Evolutionary conservation across 2,888 invertebrate genomes (phyloP).

Genomic region (Mycogona germanica): DNA sequence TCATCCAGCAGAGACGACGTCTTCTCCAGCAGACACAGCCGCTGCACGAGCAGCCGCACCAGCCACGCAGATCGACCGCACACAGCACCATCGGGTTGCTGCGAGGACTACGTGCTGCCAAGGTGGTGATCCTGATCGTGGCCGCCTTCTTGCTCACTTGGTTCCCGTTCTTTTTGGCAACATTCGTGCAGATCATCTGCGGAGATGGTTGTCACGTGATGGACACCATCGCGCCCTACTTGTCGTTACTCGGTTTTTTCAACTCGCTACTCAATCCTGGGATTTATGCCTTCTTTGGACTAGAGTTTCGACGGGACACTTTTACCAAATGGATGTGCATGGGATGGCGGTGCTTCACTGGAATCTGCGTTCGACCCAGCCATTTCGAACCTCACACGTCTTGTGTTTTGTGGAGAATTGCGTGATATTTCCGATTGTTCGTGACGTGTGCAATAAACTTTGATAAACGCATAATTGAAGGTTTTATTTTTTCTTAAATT

Average conservation of each 20-base stretch:
- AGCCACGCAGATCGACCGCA: not conserved
- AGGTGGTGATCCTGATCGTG: conserved; percentile 4
- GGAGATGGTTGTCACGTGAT: not conserved
- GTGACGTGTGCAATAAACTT: too few relatives aligned
- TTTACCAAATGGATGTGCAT: too few relatives aligned
- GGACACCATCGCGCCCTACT: not conserved
- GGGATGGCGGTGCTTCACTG: too few relatives aligned
- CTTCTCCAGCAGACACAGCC: not conserved
- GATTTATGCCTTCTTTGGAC: conserved; percentile 12
- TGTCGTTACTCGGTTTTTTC: conserved; percentile 4
- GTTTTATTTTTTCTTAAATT: too few relatives aligned
- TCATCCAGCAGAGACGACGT: not conserved
- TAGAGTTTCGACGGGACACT: too few relatives aligned
- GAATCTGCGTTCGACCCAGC: too few relatives aligned
- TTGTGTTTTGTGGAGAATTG: too few relatives aligned
- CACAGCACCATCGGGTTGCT: not conserved
- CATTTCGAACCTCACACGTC: too few relatives aligned
- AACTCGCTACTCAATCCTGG: conserved; percentile 12
- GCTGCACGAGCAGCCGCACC: not conserved
- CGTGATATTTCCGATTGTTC: too few relatives aligned
- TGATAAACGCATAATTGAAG: too few relatives aligned
- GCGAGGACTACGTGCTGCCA: conserved; percentile 5
- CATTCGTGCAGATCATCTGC: conserved; percentile 7
- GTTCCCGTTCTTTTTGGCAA: conserved; percentile 8
- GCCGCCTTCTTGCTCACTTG: conserved; percentile 8